Base-by-base conservation (phyloP, 2,888 invertebrate species). In the Salticus scenicus region DNA sequence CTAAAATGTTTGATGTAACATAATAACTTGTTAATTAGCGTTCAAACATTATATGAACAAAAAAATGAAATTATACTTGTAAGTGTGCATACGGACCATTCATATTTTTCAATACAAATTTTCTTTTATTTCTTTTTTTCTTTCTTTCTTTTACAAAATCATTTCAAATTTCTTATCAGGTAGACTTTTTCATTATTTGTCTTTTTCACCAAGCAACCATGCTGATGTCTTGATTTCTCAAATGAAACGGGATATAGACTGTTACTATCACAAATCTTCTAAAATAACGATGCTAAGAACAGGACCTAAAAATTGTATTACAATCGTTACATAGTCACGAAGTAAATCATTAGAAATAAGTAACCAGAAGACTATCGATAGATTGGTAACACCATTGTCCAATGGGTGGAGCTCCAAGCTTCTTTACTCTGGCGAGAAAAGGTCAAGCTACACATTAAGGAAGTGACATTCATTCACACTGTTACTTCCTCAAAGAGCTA, bases 391-490 rank as follows among this genome's bases (percentile, higher is more conserved):
- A 66, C 67, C 51, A 80, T 73, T 80, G 80, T 80, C 73, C 73
- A 27, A 63, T 31, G 80, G 80, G 80, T 80, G 80, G 80, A 73
- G 80, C 47, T 66, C 42, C 12, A 66, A n/a, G 20, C 66, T 64
- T 20, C 69, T 77, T 37, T 74, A 28, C 41, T 37, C 57, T 64
- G 67, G 33, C 51, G 81, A 67, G 81, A 74, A 81, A 76, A 83
- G 82, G 82, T 83, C 82, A 83, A 76, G 71, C 82, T 37, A 76
- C 76, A 83, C 66, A 76, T 83, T 83, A 72, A 76, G 82, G 75
- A 76, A 76, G 71, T 63, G 69, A 78, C 57, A 80, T 69, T 74
- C 73, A 74, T 69, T 80, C 69, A 41, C 73, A 74, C 69, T 69
- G 67, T 67, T 71, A 80, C 80, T 80, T 80, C 74, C 74, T 80